Percentiles rank a stretch among this genome's conserved stretches.
phyloP scores from a whole-genome alignment of 2,797 vertebrate genomes.

The Nannoperca australis region DNA sequence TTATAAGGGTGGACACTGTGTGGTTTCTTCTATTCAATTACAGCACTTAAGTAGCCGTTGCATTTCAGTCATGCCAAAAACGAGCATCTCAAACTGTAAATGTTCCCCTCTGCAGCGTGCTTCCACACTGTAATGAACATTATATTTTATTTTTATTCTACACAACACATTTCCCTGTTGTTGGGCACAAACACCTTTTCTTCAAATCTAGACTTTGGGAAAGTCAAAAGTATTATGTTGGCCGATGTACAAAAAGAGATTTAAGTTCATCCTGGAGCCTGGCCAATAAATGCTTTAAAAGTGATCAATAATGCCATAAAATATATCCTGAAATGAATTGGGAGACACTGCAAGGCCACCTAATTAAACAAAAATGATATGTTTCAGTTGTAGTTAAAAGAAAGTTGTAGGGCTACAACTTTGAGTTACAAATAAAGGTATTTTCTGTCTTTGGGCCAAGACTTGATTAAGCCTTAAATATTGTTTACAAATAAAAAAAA shows the following conservation, averaged over 20 bases:
- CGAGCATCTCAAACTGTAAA: neutral
- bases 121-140: neutral
- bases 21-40: conserved; percentile 6
- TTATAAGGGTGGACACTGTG: conserved; percentile 64
- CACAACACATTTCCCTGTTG: neutral
- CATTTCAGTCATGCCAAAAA: neutral
- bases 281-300: conserved; percentile 22
- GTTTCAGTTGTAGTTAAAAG: neutral
- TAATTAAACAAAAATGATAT: conserved; percentile 13
- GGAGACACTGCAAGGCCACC: neutral
- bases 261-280: conserved; percentile 3
- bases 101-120: neutral
- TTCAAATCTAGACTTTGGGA: neutral
- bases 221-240: conserved; percentile 11
- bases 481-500: neutral
- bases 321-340: conserved; percentile 12
- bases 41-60: neutral
- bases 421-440: neutral
- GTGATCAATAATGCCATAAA: conserved; percentile 19
- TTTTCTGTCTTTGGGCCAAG: neutral
- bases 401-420: neutral
- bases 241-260: conserved; percentile 7
- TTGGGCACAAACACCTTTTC: neutral
- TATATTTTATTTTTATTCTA: no score
- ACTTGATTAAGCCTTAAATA: neutral